Percentiles rank a stretch among this genome's conserved stretches.
phyloP scores from a whole-genome alignment of 92 coral and sea anemone species.

The Meandrina meandrites region DNA sequence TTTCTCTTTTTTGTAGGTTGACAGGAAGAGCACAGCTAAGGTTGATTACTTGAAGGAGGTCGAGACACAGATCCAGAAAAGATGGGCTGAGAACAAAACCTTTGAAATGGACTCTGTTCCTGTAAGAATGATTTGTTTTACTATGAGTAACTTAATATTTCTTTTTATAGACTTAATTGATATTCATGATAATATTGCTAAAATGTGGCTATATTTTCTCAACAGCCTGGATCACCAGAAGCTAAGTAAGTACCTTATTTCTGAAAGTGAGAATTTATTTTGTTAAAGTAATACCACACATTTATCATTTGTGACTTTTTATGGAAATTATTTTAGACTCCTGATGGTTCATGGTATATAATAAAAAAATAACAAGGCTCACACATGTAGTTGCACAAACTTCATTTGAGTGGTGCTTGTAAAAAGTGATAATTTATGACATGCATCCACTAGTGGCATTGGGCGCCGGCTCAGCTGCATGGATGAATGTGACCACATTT shows the following conservation, averaged over 20 bases:
- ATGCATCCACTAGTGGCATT: too few relatives aligned
- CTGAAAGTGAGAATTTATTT: neutral
- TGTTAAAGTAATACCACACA: too few relatives aligned
- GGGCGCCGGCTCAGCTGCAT: too few relatives aligned
- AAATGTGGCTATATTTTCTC: neutral
- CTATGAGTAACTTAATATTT: too few relatives aligned
- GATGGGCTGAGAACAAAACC: conserved; percentile 76
- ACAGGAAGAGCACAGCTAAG: conserved; percentile 94
- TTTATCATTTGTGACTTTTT: neutral
- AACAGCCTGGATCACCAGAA: conserved; percentile 47
- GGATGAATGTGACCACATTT: too few relatives aligned
- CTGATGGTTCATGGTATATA: too few relatives aligned
- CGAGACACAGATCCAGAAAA: conserved; percentile 78
- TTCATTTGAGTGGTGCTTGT: too few relatives aligned
- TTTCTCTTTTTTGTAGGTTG: conserved; percentile 56
- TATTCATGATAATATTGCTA: neutral
- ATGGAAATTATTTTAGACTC: too few relatives aligned
- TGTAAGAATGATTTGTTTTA: neutral
- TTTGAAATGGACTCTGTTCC: conserved; percentile 87
- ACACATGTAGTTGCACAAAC: too few relatives aligned
- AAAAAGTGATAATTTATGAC: too few relatives aligned
- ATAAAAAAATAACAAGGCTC: too few relatives aligned
- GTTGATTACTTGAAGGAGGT: conserved; percentile 84
- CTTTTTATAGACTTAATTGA: neutral
- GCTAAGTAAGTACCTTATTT: conserved; percentile 30